A percentile compares a stretch with the other conserved stretches of the same genome.
Conservation (phyloP, 2,888 invertebrate genomes). For the Eucera pruinosa region DNA sequence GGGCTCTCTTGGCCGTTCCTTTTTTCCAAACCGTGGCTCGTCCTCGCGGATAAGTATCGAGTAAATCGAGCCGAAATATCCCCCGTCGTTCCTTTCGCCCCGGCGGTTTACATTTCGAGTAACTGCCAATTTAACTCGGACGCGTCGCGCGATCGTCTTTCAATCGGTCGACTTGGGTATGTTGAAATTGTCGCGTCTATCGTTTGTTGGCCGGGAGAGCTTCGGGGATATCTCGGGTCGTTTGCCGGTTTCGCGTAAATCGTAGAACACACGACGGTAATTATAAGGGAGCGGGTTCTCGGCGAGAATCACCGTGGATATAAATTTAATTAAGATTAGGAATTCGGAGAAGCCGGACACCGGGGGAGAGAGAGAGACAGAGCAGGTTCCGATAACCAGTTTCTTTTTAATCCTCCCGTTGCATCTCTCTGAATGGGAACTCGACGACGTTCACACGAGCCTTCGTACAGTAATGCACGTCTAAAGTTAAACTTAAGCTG, state of each 20-base stretch:
- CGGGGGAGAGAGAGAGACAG: conserved; percentile 64
- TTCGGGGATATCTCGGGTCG: too few species aligned
- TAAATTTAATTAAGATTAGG: conserved; percentile 84
- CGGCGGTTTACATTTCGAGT: conserved; percentile 22
- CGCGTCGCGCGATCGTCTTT: not conserved
- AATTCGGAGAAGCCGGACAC: conserved; percentile 77
- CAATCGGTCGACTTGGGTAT: not conserved
- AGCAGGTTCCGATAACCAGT: conserved; percentile 70
- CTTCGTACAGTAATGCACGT: too few species aligned
- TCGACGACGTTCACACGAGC: not conserved
- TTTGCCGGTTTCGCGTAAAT: conserved; percentile 14
- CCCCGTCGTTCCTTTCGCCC: not conserved
- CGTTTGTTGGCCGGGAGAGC: too few species aligned
- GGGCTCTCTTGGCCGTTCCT: conserved; percentile 23
- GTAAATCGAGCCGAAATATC: conserved; percentile 49
- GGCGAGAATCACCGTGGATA: conserved; percentile 75
- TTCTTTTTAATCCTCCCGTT: conserved; percentile 50
- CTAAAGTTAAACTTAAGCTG: too few species aligned
- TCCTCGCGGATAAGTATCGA: conserved; percentile 36
- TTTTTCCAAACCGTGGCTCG: conserved; percentile 28
- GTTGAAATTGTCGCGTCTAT: not conserved
- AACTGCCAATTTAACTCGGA: conserved; percentile 30
- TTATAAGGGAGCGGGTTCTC: conserved; percentile 57
- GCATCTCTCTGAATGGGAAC: conserved; percentile 21
- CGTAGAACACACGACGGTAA: not conserved